Base-by-base conservation (phyloP, 2,113 vertebrate genomes). In the Tonatia bakeri region DNA sequence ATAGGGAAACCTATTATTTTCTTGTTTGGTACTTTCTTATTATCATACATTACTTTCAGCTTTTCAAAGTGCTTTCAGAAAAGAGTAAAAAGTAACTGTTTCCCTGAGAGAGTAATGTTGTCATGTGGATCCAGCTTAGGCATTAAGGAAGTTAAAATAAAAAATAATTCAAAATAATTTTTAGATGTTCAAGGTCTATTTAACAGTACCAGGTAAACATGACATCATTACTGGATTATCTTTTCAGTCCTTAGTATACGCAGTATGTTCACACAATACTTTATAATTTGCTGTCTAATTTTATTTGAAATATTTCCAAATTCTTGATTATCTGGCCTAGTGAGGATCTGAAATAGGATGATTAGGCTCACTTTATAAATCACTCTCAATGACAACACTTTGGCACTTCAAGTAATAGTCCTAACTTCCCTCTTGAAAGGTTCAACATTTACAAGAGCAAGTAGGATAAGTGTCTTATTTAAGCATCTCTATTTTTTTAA, bases 221-320 rank as follows among this genome's bases (percentile, higher is more conserved):
- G 50, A 59, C 8, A 33, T 88, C 59, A 85, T 70, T 89, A 22
- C 15, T 45, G n/a, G 38, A 59, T 92, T 36, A 72, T 77, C 61
- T 87, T 73, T 82, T 79, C 14, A 83, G 10, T n/a, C 28, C 7
- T 92, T 13, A 61, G 13, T 45, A 80, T 61, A 40, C 72, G 24
- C 69, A 69, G 52, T 45, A n/a, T 72, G 43, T 88, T 89, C 83
- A 72, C n/a, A 65, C 22, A 94, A 38, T 73, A 79, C 16, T 65
- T 87, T n/a, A 54, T 43, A 86, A 70, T 65, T 81, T 75, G 4
- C 31, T 85, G 20, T 77, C 28, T 95, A 85, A 26, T 92, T 69
- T 75, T 82, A 72, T 45, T 80, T 54, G 70, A 84, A 96, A 82
- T 72, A 61, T 72, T 82, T 94, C 33, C 20, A 52, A 94, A 82